phyloP scores from a whole-genome alignment of 2,888 invertebrate species.

The Thymelicus lineola region DNA sequence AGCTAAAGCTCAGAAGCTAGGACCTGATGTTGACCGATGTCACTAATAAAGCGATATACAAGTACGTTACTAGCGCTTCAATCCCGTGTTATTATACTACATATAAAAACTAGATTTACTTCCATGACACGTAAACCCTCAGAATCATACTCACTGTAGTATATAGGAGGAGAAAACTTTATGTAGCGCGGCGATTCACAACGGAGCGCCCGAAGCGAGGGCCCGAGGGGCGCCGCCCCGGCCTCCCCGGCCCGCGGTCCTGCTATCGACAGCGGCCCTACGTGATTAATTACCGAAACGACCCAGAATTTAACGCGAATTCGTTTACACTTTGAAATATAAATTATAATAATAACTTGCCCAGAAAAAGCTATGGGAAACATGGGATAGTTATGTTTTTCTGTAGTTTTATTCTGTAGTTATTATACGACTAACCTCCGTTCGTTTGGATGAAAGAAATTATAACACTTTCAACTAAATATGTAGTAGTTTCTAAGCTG shows the following conservation, averaged over 20 bases:
- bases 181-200: not conserved
- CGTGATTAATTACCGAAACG: constrained; percentile 40
- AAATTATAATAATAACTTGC: constrained; percentile 18
- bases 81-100: no score
- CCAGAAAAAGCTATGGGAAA: not conserved
- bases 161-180: not conserved
- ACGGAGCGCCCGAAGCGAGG: not conserved
- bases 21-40: no score
- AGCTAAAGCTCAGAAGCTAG: no score
- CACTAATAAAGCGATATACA: no score
- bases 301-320: constrained; percentile 12
- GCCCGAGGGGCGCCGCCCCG: not conserved
- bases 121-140: no score
- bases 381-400: not conserved
- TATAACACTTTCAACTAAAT: not conserved
- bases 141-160: not conserved
- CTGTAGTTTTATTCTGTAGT: not conserved
- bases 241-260: constrained; percentile 19
- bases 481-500: not conserved
- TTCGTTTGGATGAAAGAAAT: constrained; percentile 1
- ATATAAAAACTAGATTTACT: no score
- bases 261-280: constrained; percentile 65
- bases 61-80: no score
- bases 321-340: constrained; percentile 12
- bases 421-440: not conserved